Evolutionary conservation across 2,113 vertebrate species (phyloP).

Genomic region (Galemys pyrenaicus): DNA sequence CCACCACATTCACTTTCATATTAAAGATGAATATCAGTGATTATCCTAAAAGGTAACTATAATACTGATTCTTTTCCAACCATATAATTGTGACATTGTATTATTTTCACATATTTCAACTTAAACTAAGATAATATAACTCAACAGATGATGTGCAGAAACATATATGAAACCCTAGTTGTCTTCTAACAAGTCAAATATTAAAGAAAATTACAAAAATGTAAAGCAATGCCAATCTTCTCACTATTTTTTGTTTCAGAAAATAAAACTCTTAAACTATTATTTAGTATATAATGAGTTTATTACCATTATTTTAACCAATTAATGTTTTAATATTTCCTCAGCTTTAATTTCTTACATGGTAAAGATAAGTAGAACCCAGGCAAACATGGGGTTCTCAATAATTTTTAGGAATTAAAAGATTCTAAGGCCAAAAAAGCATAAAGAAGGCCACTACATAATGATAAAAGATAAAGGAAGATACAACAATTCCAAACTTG

Average conservation of each 20-base stretch:
- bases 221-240: background rate
- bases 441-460: background rate
- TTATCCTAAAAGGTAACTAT: background rate
- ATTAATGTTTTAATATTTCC: background rate
- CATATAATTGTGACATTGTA: background rate
- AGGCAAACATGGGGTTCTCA: background rate
- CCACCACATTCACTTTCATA: background rate
- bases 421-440: background rate
- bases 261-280: background rate
- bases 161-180: background rate
- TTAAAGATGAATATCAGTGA: background rate
- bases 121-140: background rate
- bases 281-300: background rate
- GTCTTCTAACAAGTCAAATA: background rate
- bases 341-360: constrained; percentile 33
- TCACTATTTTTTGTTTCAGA: constrained; percentile 9
- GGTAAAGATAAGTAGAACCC: background rate
- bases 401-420: constrained; percentile 18
- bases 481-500: background rate
- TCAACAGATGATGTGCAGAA: background rate
- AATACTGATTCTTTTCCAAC: background rate
- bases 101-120: background rate
- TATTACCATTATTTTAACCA: background rate
- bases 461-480: constrained; percentile 10
- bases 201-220: constrained; percentile 22